A percentile compares a stretch with the other conserved stretches of the same genome.
phyloP scores from a whole-genome alignment of 2,797 vertebrate species.

The Esox lucius region DNA sequence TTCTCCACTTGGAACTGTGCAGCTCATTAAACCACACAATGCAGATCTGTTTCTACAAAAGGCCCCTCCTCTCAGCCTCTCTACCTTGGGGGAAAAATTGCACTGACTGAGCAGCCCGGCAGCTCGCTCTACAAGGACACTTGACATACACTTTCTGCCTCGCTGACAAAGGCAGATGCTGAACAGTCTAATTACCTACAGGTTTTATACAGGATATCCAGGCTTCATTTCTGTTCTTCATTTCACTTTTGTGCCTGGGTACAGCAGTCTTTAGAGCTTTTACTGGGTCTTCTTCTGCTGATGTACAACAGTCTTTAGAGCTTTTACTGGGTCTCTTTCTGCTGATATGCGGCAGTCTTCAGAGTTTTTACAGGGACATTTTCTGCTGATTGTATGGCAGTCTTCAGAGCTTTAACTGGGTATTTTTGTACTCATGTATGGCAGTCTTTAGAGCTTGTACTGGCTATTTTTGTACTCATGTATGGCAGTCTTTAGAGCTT shows the following conservation, averaged over 20 bases:
- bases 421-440: too few relatives aligned
- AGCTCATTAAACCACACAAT: constrained; percentile 30
- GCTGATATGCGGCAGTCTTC: too few relatives aligned
- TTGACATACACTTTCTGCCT: constrained; percentile 6
- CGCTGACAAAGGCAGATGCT: constrained; percentile 1
- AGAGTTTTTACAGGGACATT: too few relatives aligned
- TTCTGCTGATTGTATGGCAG: too few relatives aligned
- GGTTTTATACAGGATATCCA: not conserved
- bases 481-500: not conserved
- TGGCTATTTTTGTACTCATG: too few relatives aligned
- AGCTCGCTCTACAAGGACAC: not conserved
- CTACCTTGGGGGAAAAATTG: not conserved
- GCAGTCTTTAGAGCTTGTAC: too few relatives aligned
- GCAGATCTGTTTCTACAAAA: constrained; percentile 51
- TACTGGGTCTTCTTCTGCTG: too few relatives aligned
- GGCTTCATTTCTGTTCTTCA: not conserved
- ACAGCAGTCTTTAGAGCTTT: not conserved
- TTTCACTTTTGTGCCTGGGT: not conserved
- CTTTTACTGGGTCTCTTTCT: too few relatives aligned
- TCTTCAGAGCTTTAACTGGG: too few relatives aligned
- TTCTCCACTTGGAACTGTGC: constrained; percentile 24
- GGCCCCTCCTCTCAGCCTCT: not conserved
- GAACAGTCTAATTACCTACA: not conserved
- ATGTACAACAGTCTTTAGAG: too few relatives aligned
- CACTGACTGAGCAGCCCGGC: not conserved